Base-by-base conservation (phyloP, 2,113 vertebrate species). In the Python bivittatus region DNA sequence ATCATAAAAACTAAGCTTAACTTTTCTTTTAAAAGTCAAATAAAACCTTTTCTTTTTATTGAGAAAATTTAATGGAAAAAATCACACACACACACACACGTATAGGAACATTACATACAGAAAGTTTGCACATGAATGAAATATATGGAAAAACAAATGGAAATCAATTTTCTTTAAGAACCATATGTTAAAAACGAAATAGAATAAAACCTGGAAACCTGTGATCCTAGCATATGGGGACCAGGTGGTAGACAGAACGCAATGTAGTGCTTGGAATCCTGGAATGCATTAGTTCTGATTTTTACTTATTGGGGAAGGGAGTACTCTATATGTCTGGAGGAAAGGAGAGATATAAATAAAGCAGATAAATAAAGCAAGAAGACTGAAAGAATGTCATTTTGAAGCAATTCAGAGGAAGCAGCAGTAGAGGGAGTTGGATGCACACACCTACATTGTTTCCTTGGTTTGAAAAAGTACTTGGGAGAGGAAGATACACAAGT, bases 361-460 rank as follows among this genome's bases (percentile, higher is more conserved):
- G 48, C 33, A 38, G 33, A 23, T 33, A 86, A 54, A 54, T 72
- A 72, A 72, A 68, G 61, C 23, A 15, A 53, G 48, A 53, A 20
- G 38, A 84, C 20, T 1, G 17, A 25, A 57, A 44, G 9, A 57
- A 44, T 33, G 53, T 54, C 38, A 48, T 57, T 92, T 29, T 58
- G 38, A 72, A 48, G 7, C 20, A 93, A 25, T 93, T 91, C 72
- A 93, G 10, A 4, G 8, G 48, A 72, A 52, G 42, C 6, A 22
- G 60, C 90, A 91, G 90, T 33, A 89, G 93, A 91, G 86, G 93
- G 86, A 64, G 33, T 27, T 54, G 6, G 29, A 85, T 11, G 25
- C 27, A 33, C 61, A 79, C 20, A 6, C 11, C 4, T 44, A 23
- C 1, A 33, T 27, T 56, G 56, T 29, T 72, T 15, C 17, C 54